Percentiles rank a stretch among this genome's conserved stretches.
Evolutionary conservation across 2,797 vertebrate genomes (phyloP).

Genomic region (Hydrolagus colliei): DNA sequence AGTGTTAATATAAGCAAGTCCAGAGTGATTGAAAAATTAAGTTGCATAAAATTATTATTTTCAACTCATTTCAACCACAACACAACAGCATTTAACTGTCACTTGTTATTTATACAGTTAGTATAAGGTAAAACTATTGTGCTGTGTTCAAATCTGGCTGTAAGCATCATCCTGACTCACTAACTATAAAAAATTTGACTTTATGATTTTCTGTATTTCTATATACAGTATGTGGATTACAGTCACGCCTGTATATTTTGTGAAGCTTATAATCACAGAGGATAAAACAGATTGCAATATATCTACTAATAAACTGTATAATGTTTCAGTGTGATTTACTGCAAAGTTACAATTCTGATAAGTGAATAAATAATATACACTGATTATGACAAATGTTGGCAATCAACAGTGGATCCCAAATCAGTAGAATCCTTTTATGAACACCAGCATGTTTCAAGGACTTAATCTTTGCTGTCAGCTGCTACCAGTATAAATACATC

Average conservation of each 20-base stretch:
- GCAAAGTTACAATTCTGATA: background rate
- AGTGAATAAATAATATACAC: background rate
- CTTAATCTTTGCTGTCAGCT: background rate
- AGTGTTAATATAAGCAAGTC: background rate
- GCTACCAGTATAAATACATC: slow-evolving; percentile 18
- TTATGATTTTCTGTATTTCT: background rate
- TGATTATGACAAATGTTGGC: background rate
- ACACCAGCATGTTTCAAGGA: background rate
- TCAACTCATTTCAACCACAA: too few species aligned
- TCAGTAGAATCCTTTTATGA: background rate
- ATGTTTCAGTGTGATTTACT: background rate
- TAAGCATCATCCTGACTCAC: background rate
- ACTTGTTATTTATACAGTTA: too few species aligned
- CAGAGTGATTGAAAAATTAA: background rate
- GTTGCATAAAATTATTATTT: background rate
- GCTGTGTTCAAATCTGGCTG: background rate
- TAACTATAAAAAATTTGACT: background rate
- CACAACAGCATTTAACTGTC: too few species aligned
- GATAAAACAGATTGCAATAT: background rate
- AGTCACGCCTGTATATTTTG: background rate
- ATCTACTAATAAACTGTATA: background rate
- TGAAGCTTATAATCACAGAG: background rate
- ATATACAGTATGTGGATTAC: background rate
- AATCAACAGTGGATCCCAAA: background rate
- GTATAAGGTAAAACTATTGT: background rate